Evolutionary conservation across 2,797 vertebrate species (phyloP).

Genomic region (Nyctibius grandis): DNA sequence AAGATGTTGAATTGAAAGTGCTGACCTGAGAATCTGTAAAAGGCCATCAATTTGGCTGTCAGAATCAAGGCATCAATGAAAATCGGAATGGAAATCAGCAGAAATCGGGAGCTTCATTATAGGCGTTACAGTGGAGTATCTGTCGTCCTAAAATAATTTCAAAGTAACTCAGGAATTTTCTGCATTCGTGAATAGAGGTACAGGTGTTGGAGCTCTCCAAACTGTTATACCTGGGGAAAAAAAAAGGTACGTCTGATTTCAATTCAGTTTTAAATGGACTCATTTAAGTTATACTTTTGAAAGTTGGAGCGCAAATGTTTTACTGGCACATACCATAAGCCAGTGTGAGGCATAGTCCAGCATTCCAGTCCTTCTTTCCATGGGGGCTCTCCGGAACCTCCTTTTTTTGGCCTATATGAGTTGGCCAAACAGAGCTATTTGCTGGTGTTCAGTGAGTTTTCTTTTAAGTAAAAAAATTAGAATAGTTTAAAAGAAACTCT

Average conservation of each 20-base stretch:
- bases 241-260: background rate
- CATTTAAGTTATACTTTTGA: background rate
- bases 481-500: background rate
- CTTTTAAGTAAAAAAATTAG: background rate
- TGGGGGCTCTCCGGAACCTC: background rate
- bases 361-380: background rate
- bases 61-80: background rate
- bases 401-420: background rate
- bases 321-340: background rate
- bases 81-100: background rate
- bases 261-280: background rate
- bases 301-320: background rate
- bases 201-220: background rate
- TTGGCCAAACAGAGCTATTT: too few species aligned
- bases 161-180: background rate
- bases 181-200: background rate
- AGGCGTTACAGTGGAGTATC: background rate
- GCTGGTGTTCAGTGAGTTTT: background rate
- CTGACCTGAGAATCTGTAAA: background rate
- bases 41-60: background rate
- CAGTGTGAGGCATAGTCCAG: background rate
- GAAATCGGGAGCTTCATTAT: background rate
- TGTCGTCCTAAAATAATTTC: background rate
- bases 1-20: background rate
- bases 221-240: background rate